phyloP scores from a whole-genome alignment of 2,888 invertebrate genomes.

The Tetramorium bicarinatum region DNA sequence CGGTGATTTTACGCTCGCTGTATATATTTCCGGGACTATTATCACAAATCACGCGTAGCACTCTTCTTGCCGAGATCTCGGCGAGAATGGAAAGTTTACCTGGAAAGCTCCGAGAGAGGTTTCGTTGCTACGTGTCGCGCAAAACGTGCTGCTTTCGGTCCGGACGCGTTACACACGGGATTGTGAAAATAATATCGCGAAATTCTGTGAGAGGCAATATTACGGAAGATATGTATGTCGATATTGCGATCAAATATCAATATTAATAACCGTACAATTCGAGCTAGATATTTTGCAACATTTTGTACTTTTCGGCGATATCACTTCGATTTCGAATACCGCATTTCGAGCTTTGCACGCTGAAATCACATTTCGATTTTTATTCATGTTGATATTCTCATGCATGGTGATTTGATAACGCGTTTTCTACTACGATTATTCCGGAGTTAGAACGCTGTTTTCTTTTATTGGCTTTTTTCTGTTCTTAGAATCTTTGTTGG shows the following conservation, averaged over 20 bases:
- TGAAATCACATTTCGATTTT: slow-evolving; percentile 28
- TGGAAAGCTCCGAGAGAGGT: not conserved
- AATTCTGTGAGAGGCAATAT: slow-evolving; percentile 13
- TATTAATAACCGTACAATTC: slow-evolving; percentile 12
- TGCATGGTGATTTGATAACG: not conserved
- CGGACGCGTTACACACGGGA: not conserved
- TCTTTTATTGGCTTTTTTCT: not conserved
- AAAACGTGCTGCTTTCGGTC: slow-evolving; percentile 1
- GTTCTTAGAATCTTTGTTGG: slow-evolving; percentile 16
- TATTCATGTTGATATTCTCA: not conserved
- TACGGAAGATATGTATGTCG: not conserved
- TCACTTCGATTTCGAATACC: not conserved
- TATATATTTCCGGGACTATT: slow-evolving; percentile 34
- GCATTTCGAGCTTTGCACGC: not conserved
- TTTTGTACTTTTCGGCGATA: not conserved
- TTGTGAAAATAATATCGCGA: slow-evolving; percentile 24
- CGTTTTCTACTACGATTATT: not conserved
- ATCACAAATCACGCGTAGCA: slow-evolving; percentile 38
- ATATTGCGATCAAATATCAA: slow-evolving; percentile 32
- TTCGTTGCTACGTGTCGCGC: slow-evolving; percentile 6
- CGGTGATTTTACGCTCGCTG: slow-evolving; percentile 52
- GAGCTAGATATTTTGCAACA: not conserved
- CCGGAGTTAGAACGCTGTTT: not conserved
- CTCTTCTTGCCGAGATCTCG: not conserved
- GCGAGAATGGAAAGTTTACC: slow-evolving; percentile 9